A percentile compares a stretch with the other conserved stretches of the same genome.
Evolutionary conservation across 2,888 invertebrate species (phyloP).

Genomic region (Platynereis dumerilii): DNA sequence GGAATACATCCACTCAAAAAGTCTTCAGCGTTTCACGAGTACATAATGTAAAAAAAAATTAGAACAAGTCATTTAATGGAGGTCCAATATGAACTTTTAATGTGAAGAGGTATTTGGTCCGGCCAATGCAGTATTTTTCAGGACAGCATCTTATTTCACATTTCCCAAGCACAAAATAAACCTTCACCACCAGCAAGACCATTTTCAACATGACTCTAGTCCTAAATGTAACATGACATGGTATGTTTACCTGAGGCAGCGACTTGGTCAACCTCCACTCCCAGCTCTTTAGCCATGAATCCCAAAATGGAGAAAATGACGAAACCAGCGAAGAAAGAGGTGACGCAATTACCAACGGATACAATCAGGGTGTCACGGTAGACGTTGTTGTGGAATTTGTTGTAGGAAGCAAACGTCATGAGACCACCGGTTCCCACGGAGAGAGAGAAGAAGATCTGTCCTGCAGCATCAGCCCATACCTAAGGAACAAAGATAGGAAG

Average conservation of each 20-base stretch:
- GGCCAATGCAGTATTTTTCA: too few relatives aligned
- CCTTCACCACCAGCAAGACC: too few relatives aligned
- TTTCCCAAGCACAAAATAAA: too few relatives aligned
- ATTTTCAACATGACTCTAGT: background rate
- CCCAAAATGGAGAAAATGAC: conserved; percentile 78
- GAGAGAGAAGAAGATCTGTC: conserved; percentile 84
- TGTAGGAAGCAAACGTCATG: conserved; percentile 75
- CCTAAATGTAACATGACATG: background rate
- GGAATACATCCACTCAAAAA: too few relatives aligned
- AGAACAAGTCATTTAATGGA: too few relatives aligned
- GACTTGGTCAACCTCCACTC: conserved; percentile 43
- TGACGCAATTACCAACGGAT: conserved; percentile 62
- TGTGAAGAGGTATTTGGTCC: too few relatives aligned
- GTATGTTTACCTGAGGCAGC: conserved; percentile 36
- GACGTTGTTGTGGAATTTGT: conserved; percentile 70
- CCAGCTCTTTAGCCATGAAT: conserved; percentile 43
- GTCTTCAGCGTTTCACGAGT: too few relatives aligned
- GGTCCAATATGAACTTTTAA: too few relatives aligned
- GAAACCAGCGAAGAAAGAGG: conserved; percentile 70
- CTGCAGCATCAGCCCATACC: conserved; percentile 80
- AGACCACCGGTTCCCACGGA: conserved; percentile 81
- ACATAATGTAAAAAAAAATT: too few relatives aligned
- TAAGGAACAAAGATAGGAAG: too few relatives aligned
- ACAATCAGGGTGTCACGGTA: conserved; percentile 73
- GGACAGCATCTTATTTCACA: too few relatives aligned